These are phyloP conservation scores for Percopsis transmontana DNA, from an alignment of 2,113 vertebrate genomes.

Conservation along the genomic window DNA sequence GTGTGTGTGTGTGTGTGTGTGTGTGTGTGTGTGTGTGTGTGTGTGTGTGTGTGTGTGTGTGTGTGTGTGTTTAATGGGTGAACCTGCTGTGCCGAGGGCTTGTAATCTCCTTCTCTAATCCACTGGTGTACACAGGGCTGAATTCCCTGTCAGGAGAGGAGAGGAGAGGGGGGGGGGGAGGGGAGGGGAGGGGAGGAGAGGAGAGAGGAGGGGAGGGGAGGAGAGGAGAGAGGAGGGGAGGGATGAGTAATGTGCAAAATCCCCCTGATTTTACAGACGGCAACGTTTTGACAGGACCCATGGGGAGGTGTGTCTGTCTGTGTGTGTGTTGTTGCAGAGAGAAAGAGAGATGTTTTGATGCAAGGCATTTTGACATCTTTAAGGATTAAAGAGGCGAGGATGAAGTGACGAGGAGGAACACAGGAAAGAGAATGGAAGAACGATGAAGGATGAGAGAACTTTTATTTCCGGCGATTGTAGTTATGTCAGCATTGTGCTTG, in stretches of 20 bases:
- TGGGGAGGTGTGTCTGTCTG: background rate
- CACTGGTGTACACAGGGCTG: constrained; percentile 13
- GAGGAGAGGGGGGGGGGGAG: background rate
- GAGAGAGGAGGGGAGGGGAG: background rate
- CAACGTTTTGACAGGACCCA: constrained; percentile 5
- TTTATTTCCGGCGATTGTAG: background rate
- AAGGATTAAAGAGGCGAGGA: background rate
- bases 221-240: background rate
- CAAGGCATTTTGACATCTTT: background rate
- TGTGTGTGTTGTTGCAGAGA: background rate
- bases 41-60: too few relatives aligned
- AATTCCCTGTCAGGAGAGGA: background rate
- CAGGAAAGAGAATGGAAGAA: background rate
- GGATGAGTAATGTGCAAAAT: constrained; percentile 18
- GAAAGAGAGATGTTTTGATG: background rate
- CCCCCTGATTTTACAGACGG: constrained; percentile 10
- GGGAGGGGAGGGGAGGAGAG: background rate
- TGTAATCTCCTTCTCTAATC: constrained; percentile 17
- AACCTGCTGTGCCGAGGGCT: background rate
- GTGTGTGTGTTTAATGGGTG: constrained; percentile 4
- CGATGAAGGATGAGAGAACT: background rate
- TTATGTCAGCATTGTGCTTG: background rate
- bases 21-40: too few relatives aligned
- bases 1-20: too few relatives aligned
- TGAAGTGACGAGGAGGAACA: background rate